Evolutionary conservation across 2,797 vertebrate species (phyloP), one percentile per base, ranked within the genome.

Genomic region (Cercopithecus diana): DNA sequence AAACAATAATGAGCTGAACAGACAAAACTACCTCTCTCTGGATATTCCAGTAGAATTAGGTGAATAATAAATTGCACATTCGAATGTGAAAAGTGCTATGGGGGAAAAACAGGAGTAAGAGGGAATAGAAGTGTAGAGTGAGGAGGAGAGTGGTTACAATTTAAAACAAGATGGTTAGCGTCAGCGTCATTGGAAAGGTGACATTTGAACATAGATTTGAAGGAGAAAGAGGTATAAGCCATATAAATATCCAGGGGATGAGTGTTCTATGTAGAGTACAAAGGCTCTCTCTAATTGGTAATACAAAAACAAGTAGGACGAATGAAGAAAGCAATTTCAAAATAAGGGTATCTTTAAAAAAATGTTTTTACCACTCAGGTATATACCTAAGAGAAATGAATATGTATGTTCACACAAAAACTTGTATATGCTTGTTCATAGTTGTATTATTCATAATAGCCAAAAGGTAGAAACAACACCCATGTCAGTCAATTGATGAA

Each of bases 281-380:
- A 76, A 55, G 57, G 39, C 13, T 88, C 7, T 92, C 0, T 5
- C 17, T 83, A 58, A 45, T 64, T 81, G 90, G 77, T 90, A 45
- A 43, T 64, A 43, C 41, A 82, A 55, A 58, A 93, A 33, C 58
- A 80, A 41, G 39, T 33, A 84, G 41, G 67, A 88, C 14, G 24
- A 94, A 77, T 90, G 88, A 92, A 87, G 58, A 84, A 82, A 75
- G 30, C 22, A 64, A 24, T 90, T 79, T 94, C 41, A 90, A 57
- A 64, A 75, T 77, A 85, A 50, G 72, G 1, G 3, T 48, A 11
- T 77, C 22, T 86, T 89, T 90, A 8, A 64, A 70, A 95, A 76
- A 90, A 80, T 95, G 8, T 76, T 81, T 91, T 81, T 90, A 15
- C 30, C 33, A n/a, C 43, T 88, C 7, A 89, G 36, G 22, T 79